A percentile compares a stretch with the other conserved stretches of the same genome.
Evolutionary conservation across 2,888 invertebrate genomes (phyloP).

Genomic region (Cosmia pyralina): DNA sequence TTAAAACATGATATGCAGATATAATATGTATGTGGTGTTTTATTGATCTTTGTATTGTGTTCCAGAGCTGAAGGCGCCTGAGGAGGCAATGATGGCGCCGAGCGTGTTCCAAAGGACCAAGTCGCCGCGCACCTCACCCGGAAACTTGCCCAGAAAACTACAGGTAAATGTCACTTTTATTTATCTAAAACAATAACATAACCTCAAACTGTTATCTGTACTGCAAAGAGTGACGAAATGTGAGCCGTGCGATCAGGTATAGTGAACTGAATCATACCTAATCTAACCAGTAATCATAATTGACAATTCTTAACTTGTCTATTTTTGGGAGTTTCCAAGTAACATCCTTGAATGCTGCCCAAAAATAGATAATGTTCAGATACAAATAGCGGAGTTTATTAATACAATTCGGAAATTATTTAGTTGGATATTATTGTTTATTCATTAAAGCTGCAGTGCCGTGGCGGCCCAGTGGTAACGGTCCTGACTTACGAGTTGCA

Average conservation of each 20-base stretch:
- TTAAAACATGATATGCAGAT: slow-evolving; percentile 13
- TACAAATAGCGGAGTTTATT: not conserved
- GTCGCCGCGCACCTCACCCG: slow-evolving; percentile 86
- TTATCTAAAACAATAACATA: slow-evolving; percentile 15
- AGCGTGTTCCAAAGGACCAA: slow-evolving; percentile 89
- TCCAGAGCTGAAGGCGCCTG: slow-evolving; percentile 83
- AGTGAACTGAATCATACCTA: not conserved
- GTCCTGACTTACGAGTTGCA: no score
- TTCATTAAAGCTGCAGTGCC: no score
- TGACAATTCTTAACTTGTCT: not conserved
- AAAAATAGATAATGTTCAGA: not conserved
- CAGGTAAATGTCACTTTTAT: slow-evolving; percentile 74
- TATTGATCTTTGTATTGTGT: slow-evolving; percentile 59
- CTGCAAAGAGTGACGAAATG: not conserved
- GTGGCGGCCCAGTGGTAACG: no score
- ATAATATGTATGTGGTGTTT: slow-evolving; percentile 40
- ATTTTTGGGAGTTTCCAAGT: not conserved
- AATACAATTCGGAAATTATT: not conserved
- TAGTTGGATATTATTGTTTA: not conserved
- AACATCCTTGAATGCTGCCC: not conserved
- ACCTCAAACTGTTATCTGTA: slow-evolving; percentile 13
- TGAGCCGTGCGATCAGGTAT: not conserved
- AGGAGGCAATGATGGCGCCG: slow-evolving; percentile 91
- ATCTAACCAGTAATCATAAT: not conserved
- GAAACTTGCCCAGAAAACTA: slow-evolving; percentile 84